Conservation (phyloP, 2,797 vertebrate genomes). For the Enteromius mattozi region DNA sequence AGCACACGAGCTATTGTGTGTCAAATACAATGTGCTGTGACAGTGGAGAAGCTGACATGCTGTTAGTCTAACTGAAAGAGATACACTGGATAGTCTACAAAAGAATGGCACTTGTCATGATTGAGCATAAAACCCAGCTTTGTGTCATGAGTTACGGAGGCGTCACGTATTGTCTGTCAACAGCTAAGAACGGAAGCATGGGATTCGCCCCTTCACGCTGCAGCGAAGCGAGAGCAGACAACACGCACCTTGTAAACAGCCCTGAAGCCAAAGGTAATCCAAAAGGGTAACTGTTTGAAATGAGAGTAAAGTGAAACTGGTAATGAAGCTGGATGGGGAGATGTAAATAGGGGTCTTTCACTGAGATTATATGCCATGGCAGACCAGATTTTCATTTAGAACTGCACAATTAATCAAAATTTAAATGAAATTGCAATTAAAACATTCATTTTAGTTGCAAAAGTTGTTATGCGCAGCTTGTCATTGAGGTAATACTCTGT, state of each 20-base stretch:
- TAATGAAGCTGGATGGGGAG: neutral
- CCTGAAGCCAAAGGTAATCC: neutral
- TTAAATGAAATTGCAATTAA: neutral
- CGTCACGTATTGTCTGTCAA: neutral
- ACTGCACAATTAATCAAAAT: neutral
- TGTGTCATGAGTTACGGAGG: conserved; percentile 15
- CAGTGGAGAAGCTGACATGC: neutral
- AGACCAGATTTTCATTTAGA: neutral
- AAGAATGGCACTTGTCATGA: neutral
- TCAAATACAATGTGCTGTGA: neutral
- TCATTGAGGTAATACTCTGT: too few relatives aligned
- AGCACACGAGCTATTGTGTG: neutral
- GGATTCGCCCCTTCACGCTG: neutral
- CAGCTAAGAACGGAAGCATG: neutral
- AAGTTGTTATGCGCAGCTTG: too few relatives aligned
- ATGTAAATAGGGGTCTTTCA: neutral
- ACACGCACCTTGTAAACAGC: too few relatives aligned
- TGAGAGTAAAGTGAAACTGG: neutral
- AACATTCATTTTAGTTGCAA: too few relatives aligned
- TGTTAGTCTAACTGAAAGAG: conserved; percentile 6
- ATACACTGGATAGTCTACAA: neutral
- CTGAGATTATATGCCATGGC: neutral
- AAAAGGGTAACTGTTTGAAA: neutral
- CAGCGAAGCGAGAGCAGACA: neutral
- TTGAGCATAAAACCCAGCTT: neutral